These are phyloP conservation scores for Megathymus violae DNA, from an alignment of 1,140 invertebrate species.

Conservation along the genomic window DNA sequence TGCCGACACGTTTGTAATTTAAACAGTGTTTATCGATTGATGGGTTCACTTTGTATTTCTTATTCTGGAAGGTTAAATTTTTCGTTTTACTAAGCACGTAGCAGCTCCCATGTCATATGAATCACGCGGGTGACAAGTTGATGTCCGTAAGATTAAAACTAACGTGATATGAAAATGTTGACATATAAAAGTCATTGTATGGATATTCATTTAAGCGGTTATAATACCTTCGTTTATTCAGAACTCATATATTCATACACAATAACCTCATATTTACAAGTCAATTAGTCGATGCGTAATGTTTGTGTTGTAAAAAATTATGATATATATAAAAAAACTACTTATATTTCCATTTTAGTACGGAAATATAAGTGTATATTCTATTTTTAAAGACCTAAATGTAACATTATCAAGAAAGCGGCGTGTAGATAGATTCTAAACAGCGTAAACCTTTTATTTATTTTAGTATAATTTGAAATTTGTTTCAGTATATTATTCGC, in stretches of 20 bases:
- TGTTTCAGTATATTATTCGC: slow-evolving; percentile 94
- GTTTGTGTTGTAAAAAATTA: too few species aligned
- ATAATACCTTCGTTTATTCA: too few species aligned
- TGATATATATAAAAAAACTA: too few species aligned
- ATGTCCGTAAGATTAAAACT: slow-evolving; percentile 12
- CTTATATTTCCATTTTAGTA: not conserved
- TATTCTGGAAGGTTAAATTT: slow-evolving; percentile 17
- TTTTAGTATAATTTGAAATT: slow-evolving; percentile 28
- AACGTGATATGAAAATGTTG: slow-evolving; percentile 6
- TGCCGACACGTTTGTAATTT: not conserved
- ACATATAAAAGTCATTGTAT: not conserved
- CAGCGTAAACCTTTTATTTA: not conserved
- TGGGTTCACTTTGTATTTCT: slow-evolving; percentile 12
- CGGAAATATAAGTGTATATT: not conserved
- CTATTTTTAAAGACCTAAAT: too few species aligned
- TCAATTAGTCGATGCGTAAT: too few species aligned
- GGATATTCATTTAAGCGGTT: too few species aligned
- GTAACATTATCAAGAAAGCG: too few species aligned
- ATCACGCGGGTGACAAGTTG: slow-evolving; percentile 10
- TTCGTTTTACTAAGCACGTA: slow-evolving; percentile 22
- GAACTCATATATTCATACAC: too few species aligned
- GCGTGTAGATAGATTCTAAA: too few species aligned
- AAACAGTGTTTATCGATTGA: slow-evolving; percentile 6
- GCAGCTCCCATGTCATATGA: slow-evolving; percentile 9
- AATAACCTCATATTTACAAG: too few species aligned